Evolutionary conservation across 2,888 invertebrate species (phyloP).

Genomic region (Ophraella communa): DNA sequence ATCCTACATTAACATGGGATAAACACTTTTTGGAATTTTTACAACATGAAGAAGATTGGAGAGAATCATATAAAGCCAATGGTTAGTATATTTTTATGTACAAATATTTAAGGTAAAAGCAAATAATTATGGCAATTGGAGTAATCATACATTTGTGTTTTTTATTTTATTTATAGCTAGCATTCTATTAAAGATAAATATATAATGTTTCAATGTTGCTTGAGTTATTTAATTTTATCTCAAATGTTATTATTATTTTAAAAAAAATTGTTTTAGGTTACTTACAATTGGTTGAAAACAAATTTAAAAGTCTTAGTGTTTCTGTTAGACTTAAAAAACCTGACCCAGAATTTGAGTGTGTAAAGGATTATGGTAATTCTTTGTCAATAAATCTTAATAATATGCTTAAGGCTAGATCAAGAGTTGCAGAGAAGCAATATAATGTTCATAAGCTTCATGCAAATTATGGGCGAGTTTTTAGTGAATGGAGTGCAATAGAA

Average conservation of each 20-base stretch:
- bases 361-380: conserved; percentile 78
- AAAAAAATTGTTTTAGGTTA: conserved; percentile 64
- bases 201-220: too few species aligned
- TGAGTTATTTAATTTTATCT: too few species aligned
- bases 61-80: conserved; percentile 76
- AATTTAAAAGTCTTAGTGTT: conserved; percentile 76
- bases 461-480: conserved; percentile 77
- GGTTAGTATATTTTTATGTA: conserved; percentile 59
- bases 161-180: too few species aligned
- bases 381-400: conserved; percentile 69
- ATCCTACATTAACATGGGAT: conserved; percentile 76
- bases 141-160: too few species aligned
- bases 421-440: conserved; percentile 77
- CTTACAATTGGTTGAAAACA: conserved; percentile 77
- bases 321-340: conserved; percentile 76
- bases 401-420: conserved; percentile 68
- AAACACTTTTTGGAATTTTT: conserved; percentile 79
- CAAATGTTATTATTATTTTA: too few species aligned
- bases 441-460: conserved; percentile 81
- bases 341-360: conserved; percentile 75
- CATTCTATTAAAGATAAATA: too few species aligned
- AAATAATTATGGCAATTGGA: too few species aligned
- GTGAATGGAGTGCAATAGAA: conserved; percentile 86
- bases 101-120: too few species aligned
- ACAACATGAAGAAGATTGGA: conserved; percentile 81